Evolutionary conservation across 2,797 vertebrate genomes (phyloP), one percentile per base, ranked within the genome.

Genomic region (Acanthopagrus latus): DNA sequence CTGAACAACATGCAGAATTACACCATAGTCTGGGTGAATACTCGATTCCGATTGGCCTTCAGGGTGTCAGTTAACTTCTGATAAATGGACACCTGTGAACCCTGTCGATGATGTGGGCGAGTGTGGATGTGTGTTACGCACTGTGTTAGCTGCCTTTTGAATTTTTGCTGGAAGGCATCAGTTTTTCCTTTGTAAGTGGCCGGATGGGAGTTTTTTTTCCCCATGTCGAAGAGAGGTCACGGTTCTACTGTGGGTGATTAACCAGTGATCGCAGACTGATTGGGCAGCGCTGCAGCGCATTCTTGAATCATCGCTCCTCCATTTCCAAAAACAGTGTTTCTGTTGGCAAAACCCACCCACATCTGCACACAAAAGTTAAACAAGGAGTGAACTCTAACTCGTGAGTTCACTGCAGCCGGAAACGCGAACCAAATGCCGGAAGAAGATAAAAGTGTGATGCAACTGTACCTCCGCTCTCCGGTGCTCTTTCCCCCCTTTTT

Each of bases 301-400:
- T 23, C 23, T 14, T 20, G 38, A 67, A 59, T 29, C 7, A 60
- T 38, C 2, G 58, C 7, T 29, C 33, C 3, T 73, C 29, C 33
- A 7, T 46, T 27, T 58, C 50, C 38, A 54, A 63, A 52, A 17
- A 21, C 54, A 27, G 33, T 51, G 64, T 25, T 44, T 17, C 51
- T 44, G 17, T 74, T 54, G 47, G 20, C 65, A 18, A 14, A 33
- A 33, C 33, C 18, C 38, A 23, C 18, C 11, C 27, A 20, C 41
- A 8, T 23, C 3, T 52, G 7, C 27, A 9, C 27, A 16, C 25
- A 56, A 38, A 43, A 27, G n/a, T 4, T 21, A 6, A 16, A 20
- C 23, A 65, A 21, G 29, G 64, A 47, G 16, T 50, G n/a, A 78
- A 29, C 41, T 54, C 27, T 56, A 44, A 71, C 59, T 23, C 41